phyloP scores from a whole-genome alignment of 2,113 vertebrate species.

The Eolophus roseicapilla region DNA sequence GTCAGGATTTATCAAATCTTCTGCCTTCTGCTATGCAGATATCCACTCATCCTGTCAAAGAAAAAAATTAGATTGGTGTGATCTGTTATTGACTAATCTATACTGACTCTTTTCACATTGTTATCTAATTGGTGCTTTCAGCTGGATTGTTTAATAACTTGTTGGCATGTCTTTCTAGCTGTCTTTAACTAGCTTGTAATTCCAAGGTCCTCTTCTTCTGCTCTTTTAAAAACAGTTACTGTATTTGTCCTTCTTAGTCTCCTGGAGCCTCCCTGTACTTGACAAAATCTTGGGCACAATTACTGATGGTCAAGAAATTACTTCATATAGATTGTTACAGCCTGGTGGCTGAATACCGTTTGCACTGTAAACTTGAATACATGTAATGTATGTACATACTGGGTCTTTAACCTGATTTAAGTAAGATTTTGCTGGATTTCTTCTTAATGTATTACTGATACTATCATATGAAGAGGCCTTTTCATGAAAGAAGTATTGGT shows the following conservation, averaged over 20 bases:
- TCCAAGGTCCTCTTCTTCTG: neutral
- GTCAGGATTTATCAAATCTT: slow-evolving; percentile 23
- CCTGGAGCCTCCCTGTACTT: neutral
- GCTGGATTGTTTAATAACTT: slow-evolving; percentile 25
- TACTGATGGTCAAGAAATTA: neutral
- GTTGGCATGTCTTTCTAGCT: neutral
- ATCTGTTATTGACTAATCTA: slow-evolving; percentile 26
- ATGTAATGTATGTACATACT: neutral
- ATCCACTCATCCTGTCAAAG: slow-evolving; percentile 22
- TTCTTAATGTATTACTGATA: neutral
- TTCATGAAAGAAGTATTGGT: neutral
- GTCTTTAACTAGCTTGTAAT: neutral
- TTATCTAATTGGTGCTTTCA: slow-evolving; percentile 9
- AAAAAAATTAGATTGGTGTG: slow-evolving; percentile 29
- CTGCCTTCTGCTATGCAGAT: neutral
- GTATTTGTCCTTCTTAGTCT: neutral
- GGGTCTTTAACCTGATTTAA: neutral
- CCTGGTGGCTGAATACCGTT: neutral
- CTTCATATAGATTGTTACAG: neutral
- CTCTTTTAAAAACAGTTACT: neutral
- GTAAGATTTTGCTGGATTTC: neutral
- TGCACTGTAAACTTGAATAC: neutral
- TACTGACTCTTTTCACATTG: slow-evolving; percentile 3
- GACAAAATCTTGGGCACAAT: neutral
- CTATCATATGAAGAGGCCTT: neutral